Evolutionary conservation across 2,888 invertebrate genomes (phyloP).

Genomic region (Ophion ventricosus): DNA sequence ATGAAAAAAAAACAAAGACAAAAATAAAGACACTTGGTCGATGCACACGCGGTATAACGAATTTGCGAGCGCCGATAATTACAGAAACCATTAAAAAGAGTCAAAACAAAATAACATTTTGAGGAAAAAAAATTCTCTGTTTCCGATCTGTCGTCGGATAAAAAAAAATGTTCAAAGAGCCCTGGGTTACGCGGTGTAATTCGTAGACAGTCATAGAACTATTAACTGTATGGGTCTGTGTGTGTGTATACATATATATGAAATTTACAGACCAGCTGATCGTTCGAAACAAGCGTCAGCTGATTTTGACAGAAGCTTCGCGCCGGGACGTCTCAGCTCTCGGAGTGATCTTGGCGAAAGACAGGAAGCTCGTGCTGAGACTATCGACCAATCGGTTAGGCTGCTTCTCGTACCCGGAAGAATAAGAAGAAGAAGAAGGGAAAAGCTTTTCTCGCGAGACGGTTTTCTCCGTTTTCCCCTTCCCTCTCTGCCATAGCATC

Average conservation of each 20-base stretch:
- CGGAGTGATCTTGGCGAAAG: slow-evolving; percentile 61
- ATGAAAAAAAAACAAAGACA: background rate
- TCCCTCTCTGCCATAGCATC: background rate
- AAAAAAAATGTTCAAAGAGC: background rate
- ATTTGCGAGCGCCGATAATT: background rate
- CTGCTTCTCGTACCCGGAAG: slow-evolving; percentile 27
- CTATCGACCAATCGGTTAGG: slow-evolving; percentile 63
- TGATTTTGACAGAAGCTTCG: slow-evolving; percentile 75
- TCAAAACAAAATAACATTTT: background rate
- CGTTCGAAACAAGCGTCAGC: slow-evolving; percentile 73
- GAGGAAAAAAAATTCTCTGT: background rate
- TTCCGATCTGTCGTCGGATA: background rate
- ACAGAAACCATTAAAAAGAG: background rate
- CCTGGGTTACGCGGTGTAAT: background rate
- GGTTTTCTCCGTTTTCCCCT: slow-evolving; percentile 24
- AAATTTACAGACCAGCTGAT: slow-evolving; percentile 72
- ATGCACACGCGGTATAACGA: background rate
- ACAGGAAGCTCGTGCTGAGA: slow-evolving; percentile 40
- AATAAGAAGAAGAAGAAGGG: background rate
- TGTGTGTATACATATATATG: background rate
- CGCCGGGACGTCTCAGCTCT: slow-evolving; percentile 68
- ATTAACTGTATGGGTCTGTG: background rate
- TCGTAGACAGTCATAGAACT: background rate
- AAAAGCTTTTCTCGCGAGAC: slow-evolving; percentile 30
- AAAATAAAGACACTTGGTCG: background rate